A percentile compares a stretch with the other conserved stretches of the same genome.
Evolutionary conservation across 1,140 invertebrate species (phyloP).

Genomic region (Delia radicum): DNA sequence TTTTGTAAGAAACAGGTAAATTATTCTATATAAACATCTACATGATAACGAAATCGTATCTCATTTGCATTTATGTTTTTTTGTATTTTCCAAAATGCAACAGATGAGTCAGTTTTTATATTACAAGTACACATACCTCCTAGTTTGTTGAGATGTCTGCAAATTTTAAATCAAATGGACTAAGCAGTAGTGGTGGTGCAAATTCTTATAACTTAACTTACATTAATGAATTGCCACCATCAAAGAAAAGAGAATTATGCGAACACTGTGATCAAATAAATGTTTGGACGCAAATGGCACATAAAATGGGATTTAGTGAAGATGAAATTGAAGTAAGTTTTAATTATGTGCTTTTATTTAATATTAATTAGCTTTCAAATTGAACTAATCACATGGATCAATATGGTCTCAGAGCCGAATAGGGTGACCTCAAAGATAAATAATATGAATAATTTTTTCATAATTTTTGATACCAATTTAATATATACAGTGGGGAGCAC

Average conservation of each 20-base stretch:
- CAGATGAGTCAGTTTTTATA: not conserved
- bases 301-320: constrained; percentile 59
- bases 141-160: not conserved
- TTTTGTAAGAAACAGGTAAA: too few species aligned
- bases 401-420: too few species aligned
- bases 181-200: not conserved
- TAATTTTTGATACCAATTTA: too few species aligned
- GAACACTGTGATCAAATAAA: constrained; percentile 75
- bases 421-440: too few species aligned
- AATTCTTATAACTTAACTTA: not conserved
- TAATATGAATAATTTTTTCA: too few species aligned
- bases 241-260: constrained; percentile 68
- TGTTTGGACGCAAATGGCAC: constrained; percentile 75
- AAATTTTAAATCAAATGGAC: not conserved
- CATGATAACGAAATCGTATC: not conserved
- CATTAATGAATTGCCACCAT: constrained; percentile 69
- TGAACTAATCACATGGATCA: too few species aligned
- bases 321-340: constrained; percentile 61
- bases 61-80: not conserved
- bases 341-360: too few species aligned
- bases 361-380: too few species aligned
- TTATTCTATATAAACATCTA: too few species aligned
- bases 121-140: not conserved
- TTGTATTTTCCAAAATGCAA: not conserved
- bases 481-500: too few species aligned